Evolutionary conservation across 2,797 vertebrate species (phyloP).

Genomic region (Crypturellus tataupa): DNA sequence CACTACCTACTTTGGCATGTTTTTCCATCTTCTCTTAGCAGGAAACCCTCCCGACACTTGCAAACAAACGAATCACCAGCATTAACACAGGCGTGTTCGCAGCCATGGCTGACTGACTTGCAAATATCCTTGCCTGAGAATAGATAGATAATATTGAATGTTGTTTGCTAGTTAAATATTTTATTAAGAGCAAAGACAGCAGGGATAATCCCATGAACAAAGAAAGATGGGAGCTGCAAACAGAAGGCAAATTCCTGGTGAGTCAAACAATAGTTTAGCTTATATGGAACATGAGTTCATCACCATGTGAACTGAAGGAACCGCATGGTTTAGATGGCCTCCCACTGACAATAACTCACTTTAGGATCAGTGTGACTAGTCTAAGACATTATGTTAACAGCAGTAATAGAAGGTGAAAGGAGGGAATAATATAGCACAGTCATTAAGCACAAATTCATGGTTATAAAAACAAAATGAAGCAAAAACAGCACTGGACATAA

Average conservation of each 20-base stretch:
- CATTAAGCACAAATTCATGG: not conserved
- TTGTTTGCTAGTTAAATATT: not conserved
- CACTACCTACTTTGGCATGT: constrained; percentile 85
- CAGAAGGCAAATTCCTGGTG: not conserved
- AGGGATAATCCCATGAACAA: not conserved
- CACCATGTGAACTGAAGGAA: not conserved
- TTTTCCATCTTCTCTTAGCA: constrained; percentile 85
- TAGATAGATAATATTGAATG: not conserved
- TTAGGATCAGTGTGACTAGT: not conserved
- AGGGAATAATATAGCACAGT: not conserved
- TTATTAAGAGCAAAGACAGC: not conserved
- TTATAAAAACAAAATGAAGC: not conserved
- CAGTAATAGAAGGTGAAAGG: not conserved
- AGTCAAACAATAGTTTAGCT: not conserved
- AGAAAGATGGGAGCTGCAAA: not conserved
- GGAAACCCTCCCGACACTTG: constrained; percentile 86
- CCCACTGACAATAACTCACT: not conserved
- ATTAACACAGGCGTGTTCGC: constrained; percentile 86
- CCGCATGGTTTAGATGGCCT: not conserved
- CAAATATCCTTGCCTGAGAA: constrained; percentile 85
- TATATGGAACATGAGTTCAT: not conserved
- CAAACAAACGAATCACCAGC: constrained; percentile 84
- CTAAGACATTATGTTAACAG: not conserved
- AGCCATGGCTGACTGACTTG: constrained; percentile 84
- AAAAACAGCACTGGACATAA: not conserved